Evolutionary conservation across 2,797 vertebrate genomes (phyloP).

Genomic region (Phalanger gymnotis): DNA sequence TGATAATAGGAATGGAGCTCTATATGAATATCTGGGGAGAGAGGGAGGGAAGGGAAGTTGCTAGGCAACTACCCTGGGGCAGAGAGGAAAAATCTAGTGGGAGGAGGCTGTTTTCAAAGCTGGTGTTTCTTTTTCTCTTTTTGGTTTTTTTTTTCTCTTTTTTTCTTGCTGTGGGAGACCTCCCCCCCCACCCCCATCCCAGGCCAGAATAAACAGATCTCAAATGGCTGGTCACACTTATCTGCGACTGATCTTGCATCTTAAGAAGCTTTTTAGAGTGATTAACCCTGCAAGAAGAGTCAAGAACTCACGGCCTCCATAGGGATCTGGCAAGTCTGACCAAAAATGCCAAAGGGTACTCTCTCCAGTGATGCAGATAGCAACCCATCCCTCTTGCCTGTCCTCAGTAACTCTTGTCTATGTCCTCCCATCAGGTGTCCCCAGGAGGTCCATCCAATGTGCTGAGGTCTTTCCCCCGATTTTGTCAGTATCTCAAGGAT

Average conservation of each 20-base stretch:
- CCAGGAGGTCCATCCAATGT: background rate
- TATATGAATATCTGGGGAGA: background rate
- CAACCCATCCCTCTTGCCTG: background rate
- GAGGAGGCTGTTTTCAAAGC: slow-evolving; percentile 15
- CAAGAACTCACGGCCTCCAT: slow-evolving; percentile 13
- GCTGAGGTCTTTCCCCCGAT: background rate
- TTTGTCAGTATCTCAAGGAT: background rate
- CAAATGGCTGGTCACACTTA: slow-evolving; percentile 27
- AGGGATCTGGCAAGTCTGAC: background rate
- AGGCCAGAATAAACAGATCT: slow-evolving; percentile 29
- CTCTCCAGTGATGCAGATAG: background rate
- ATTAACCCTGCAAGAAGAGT: slow-evolving; percentile 6
- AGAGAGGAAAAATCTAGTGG: slow-evolving; percentile 37
- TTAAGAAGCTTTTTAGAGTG: slow-evolving; percentile 8
- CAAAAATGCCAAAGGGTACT: background rate
- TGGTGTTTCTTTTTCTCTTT: background rate
- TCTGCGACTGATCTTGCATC: background rate
- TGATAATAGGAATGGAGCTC: background rate
- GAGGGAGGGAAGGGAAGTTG: slow-evolving; percentile 43
- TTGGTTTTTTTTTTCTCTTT: background rate
- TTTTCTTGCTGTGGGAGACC: background rate
- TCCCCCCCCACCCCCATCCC: background rate
- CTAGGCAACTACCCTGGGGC: slow-evolving; percentile 62
- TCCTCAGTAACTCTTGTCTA: background rate
- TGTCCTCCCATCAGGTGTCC: background rate